Base-by-base conservation (phyloP, 2,888 invertebrate species). In the Cancer borealis region DNA sequence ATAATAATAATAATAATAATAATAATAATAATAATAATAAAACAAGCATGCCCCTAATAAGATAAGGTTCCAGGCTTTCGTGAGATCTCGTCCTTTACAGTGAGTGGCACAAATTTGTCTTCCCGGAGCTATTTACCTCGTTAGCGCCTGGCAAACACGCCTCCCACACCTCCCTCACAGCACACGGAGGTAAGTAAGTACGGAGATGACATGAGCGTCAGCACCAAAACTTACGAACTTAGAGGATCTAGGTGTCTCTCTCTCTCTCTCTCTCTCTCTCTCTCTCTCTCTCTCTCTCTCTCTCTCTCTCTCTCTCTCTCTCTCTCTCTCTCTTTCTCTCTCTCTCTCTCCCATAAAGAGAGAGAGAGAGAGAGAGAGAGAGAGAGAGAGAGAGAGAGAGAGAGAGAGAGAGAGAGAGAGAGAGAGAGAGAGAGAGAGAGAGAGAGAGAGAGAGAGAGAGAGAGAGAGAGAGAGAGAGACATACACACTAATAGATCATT, bases 81-180 rank as follows among this genome's bases (percentile, higher is more conserved):
- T 30, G 79, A 30, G 26, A 79, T 30, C 79, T 79, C 79, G 12
- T 79, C 79, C 79, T 30, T 79, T 79, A 79, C 79, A 30, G 30
- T 79, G 79, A 26, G 79, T 30, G 79, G 79, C 79, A 79, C 12
- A 79, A 79, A 79, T 79, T 79, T 30, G 79, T 79, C 79, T 79
- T 79, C 6, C 79, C 79, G 26, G 10, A 79, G 79, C 30, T 79
- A 79, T 79, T 79, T 79, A 79, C 79, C 79, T 79, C 79, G 30
- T 79, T 79, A 79, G 79, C 79, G 79, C 79, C 30, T 6, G 5
- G 79, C 79, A 79, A 66, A 66, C 66, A 66, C 66, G 6, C 66
- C 60, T 66, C 66, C 66, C 66, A n/a, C 66, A 21, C 66, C 66
- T n/a, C 66, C 21, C 66, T 66, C 21, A n/a, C 66, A 66, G 66